These are phyloP conservation scores for Scomberomorus guttatus DNA, from an alignment of 2,797 vertebrate species.

Conservation along the genomic window DNA sequence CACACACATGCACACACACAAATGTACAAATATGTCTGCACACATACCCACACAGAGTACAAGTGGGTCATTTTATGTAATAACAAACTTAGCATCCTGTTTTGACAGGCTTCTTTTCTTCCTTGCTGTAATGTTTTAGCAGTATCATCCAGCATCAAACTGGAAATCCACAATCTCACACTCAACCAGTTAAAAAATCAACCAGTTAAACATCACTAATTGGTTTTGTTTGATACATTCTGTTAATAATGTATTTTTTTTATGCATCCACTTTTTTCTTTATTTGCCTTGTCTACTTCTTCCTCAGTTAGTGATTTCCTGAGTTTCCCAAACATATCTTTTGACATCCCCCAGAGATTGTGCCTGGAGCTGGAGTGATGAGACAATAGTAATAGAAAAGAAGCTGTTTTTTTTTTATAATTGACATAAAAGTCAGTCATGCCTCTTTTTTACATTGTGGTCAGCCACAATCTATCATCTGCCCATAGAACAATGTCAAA, in stretches of 20 bases:
- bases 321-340: neutral
- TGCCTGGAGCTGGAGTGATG: neutral
- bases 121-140: neutral
- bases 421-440: no score
- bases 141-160: neutral
- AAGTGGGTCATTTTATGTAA: neutral
- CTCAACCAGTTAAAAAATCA: neutral
- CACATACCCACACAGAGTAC: neutral
- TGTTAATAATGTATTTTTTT: neutral
- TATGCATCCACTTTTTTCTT: no score
- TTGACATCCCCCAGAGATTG: neutral
- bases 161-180: neutral
- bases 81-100: constrained; percentile 28
- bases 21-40: neutral
- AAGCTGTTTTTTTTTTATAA: no score
- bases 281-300: no score
- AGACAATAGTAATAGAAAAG: no score
- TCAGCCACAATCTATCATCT: no score
- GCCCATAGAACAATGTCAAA: neutral
- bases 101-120: constrained; percentile 32
- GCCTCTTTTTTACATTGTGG: no score
- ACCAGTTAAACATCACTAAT: no score
- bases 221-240: no score
- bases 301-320: neutral
- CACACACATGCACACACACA: constrained; percentile 4